phyloP scores from a whole-genome alignment of 2,888 invertebrate genomes.

The Heliconius erato region DNA sequence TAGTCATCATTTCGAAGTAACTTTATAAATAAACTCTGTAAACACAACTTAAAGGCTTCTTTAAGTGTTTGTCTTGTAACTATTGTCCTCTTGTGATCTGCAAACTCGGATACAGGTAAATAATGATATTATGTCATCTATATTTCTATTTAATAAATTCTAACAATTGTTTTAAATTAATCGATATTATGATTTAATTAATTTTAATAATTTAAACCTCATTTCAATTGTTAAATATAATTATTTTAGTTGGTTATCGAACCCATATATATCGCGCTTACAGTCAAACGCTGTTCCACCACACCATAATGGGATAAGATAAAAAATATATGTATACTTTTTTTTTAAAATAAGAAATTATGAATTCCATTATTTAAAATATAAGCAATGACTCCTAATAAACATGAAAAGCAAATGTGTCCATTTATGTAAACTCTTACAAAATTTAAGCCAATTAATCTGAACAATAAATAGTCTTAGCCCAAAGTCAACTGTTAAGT shows the following conservation, averaged over 20 bases:
- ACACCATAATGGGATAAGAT: no score
- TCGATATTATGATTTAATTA: background rate
- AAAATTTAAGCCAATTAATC: background rate
- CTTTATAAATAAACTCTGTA: background rate
- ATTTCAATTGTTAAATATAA: background rate
- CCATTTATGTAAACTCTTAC: background rate
- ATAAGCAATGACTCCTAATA: background rate
- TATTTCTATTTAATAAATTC: background rate
- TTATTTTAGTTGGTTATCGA: background rate
- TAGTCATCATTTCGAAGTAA: background rate
- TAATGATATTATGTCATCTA: background rate
- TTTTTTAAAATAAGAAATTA: no score
- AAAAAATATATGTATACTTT: no score
- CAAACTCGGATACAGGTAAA: background rate
- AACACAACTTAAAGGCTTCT: background rate
- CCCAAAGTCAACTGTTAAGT: no score
- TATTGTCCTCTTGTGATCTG: background rate
- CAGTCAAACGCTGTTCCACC: background rate
- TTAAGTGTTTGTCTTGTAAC: conserved; percentile 6
- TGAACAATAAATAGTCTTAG: background rate
- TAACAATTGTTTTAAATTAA: background rate
- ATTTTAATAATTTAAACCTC: background rate
- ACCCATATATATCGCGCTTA: background rate
- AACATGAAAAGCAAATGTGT: background rate
- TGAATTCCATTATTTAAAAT: background rate